Percentiles rank a stretch among this genome's conserved stretches.
phyloP scores from a whole-genome alignment of 2,113 vertebrate species.

The Narcine bancroftii region DNA sequence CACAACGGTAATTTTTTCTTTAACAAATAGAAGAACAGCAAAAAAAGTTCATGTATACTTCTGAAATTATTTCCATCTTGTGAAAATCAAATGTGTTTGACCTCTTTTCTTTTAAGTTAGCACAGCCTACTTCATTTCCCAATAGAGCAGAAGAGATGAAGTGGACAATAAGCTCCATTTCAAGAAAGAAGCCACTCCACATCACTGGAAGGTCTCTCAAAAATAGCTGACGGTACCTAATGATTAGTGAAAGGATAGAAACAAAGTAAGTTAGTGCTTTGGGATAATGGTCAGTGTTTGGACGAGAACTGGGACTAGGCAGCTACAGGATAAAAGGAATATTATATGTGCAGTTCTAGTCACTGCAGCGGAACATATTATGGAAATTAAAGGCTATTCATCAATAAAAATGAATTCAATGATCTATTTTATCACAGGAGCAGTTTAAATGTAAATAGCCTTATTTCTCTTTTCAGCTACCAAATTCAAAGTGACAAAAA shows the following conservation, averaged over 20 bases:
- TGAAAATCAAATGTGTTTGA: not conserved
- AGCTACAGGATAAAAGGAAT: conserved; percentile 6
- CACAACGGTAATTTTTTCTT: not conserved
- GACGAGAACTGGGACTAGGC: not conserved
- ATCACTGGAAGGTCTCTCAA: too few relatives aligned
- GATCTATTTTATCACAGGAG: not conserved
- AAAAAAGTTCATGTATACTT: not conserved
- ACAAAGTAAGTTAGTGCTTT: not conserved
- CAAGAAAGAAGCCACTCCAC: not conserved
- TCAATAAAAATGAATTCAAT: conserved; percentile 15
- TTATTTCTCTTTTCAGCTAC: conserved; percentile 22
- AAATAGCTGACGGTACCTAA: not conserved
- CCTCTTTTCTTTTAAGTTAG: not conserved
- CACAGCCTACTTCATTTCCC: too few relatives aligned
- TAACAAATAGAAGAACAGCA: not conserved
- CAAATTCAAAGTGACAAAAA: conserved; percentile 19
- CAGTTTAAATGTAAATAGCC: conserved; percentile 29
- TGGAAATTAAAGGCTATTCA: conserved; percentile 26
- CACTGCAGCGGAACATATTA: conserved; percentile 19
- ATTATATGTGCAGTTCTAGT: not conserved
- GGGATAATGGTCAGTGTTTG: not conserved
- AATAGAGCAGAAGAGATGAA: not conserved
- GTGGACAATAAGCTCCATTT: not conserved
- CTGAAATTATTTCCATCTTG: not conserved
- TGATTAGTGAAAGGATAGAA: not conserved